These are phyloP conservation scores for Sisor rabdophorus DNA, from an alignment of 2,113 vertebrate species.

Conservation along the genomic window DNA sequence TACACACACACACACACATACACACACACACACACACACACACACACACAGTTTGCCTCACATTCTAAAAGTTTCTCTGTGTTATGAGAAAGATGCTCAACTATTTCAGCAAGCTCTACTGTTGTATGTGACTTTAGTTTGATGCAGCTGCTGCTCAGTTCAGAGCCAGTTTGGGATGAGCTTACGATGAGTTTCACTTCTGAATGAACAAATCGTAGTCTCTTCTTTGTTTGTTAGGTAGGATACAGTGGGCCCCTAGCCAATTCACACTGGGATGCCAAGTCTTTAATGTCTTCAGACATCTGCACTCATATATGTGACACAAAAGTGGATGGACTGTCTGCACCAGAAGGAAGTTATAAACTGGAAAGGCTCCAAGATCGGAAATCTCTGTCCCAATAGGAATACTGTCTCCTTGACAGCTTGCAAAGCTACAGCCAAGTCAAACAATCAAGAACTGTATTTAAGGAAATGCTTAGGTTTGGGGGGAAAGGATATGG, in stretches of 20 bases:
- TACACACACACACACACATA: not conserved
- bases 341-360: slow-evolving; percentile 77
- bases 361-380: slow-evolving; percentile 66
- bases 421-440: slow-evolving; percentile 46
- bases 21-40: not conserved
- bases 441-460: slow-evolving; percentile 34
- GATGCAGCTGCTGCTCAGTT: slow-evolving; percentile 10
- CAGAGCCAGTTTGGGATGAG: not conserved
- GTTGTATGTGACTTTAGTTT: not conserved
- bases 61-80: not conserved
- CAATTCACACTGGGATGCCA: not conserved
- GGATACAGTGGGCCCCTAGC: not conserved
- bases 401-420: slow-evolving; percentile 67
- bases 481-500: not conserved
- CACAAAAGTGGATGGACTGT: slow-evolving; percentile 59
- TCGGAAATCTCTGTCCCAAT: slow-evolving; percentile 67
- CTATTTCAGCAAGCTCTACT: not conserved
- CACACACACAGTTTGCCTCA: slow-evolving; percentile 9
- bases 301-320: slow-evolving; percentile 61
- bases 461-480: not conserved
- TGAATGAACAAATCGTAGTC: not conserved
- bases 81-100: slow-evolving; percentile 8
- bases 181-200: not conserved
- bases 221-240: not conserved
- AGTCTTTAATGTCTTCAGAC: slow-evolving; percentile 36